phyloP scores from a whole-genome alignment of 2,113 vertebrate species.

The Silurus meridionalis region DNA sequence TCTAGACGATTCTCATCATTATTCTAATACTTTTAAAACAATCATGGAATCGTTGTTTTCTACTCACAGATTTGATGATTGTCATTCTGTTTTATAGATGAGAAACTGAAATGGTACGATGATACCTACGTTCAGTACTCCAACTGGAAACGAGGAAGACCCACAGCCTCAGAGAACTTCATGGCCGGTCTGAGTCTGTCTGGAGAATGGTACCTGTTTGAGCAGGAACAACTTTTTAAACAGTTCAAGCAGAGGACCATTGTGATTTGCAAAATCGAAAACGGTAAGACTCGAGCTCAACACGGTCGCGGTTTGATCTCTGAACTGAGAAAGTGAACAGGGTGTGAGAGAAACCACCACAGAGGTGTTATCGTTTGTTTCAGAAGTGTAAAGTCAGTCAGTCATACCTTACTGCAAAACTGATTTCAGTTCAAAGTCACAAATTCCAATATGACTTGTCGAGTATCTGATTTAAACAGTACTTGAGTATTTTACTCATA shows the following conservation, averaged over 20 bases:
- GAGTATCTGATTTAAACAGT: too few relatives aligned
- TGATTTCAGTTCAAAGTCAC: too few relatives aligned
- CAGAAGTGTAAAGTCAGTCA: background rate
- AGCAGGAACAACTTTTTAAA: constrained; percentile 54
- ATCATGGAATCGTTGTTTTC: background rate
- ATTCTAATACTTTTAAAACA: background rate
- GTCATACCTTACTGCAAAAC: too few relatives aligned
- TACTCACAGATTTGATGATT: background rate
- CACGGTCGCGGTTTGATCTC: background rate
- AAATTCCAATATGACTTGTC: too few relatives aligned
- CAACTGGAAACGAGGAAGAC: constrained; percentile 85
- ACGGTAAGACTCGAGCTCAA: constrained; percentile 71
- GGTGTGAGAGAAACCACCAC: background rate
- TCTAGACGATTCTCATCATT: background rate
- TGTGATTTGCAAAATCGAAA: constrained; percentile 90
- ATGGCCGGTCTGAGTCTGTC: constrained; percentile 78
- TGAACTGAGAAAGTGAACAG: too few relatives aligned
- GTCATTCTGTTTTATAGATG: constrained; percentile 66
- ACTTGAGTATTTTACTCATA: too few relatives aligned
- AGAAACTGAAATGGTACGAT: constrained; percentile 85
- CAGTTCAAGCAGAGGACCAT: constrained; percentile 79
- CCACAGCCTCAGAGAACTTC: constrained; percentile 72
- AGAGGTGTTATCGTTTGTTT: background rate
- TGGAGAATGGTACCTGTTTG: constrained; percentile 81
- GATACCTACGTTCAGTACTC: constrained; percentile 84